Evolutionary conservation across 2,888 invertebrate genomes (phyloP), one percentile per base, ranked within the genome.

Genomic region (Melangyna quadrimaculata): DNA sequence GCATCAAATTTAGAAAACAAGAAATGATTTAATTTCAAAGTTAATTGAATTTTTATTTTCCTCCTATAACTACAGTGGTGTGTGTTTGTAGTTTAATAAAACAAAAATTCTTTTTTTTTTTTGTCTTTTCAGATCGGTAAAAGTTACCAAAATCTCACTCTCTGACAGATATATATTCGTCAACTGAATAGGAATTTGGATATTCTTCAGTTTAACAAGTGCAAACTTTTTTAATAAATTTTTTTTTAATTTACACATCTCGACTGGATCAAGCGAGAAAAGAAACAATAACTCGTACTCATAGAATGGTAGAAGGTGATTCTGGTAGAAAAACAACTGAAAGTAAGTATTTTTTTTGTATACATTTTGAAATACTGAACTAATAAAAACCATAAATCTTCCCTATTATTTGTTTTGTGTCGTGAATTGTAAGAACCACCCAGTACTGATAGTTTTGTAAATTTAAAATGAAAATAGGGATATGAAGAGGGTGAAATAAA

Each of bases 231-330:
- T 87, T 88, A 89, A 37, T 29, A 24, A 67, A 55, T 71, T 69
- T 65, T 1, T n/a, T n/a, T n/a, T n/a, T n/a, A n/a, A 72, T 72
- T 72, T 69, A 67, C 29, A 67, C 35, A 73, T 24, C 78, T 79
- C 78, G 74, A 72, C 53, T 89, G 89, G 86, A 88, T 75, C 75
- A 87, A 88, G 88, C 90, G 90, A 89, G 90, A 89, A 89, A 88
- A 89, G 88, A 88, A 90, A 89, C 87, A 89, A 90, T 88, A 90
- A 90, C 93, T 93, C 93, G 94, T 93, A 93, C 93, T 93, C 94
- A 94, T 96, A 96, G 96, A 95, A 96, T 96, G 96, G 96, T 96
- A 96, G 96, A 96, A 96, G 94, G 95, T 96, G 96, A 96, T 94
- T 94, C 95, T 93, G 94, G 94, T 92, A 94, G 94, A 93, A 96